Conservation (phyloP, 2,797 vertebrate genomes). For the Manis javanica region DNA sequence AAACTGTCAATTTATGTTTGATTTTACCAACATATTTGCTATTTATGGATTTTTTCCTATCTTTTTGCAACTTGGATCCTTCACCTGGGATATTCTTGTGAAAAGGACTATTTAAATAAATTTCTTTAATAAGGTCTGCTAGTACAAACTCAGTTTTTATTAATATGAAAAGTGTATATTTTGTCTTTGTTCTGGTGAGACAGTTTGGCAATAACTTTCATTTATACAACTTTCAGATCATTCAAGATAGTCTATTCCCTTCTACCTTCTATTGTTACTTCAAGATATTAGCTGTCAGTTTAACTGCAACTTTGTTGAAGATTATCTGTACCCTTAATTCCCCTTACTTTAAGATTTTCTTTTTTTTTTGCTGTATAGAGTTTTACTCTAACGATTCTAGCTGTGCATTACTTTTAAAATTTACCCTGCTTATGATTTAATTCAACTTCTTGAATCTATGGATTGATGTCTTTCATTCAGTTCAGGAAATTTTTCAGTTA, state of each 20-base stretch:
- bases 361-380: background rate
- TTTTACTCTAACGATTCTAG: background rate
- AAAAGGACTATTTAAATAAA: background rate
- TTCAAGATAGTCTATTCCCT: background rate
- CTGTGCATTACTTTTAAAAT: background rate
- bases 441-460: background rate
- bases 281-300: background rate
- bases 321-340: background rate
- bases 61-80: background rate
- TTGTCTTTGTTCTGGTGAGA: background rate
- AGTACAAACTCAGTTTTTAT: background rate
- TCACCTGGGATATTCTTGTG: background rate
- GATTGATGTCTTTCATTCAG: background rate
- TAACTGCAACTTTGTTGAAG: background rate
- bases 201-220: background rate
- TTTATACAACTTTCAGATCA: background rate
- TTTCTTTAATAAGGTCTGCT: background rate
- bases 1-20: background rate
- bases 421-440: background rate
- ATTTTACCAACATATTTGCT: constrained; percentile 10
- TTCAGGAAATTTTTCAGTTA: background rate
- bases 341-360: background rate
- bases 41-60: background rate
- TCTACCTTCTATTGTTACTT: background rate
- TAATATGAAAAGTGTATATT: background rate